Evolutionary conservation across 2,888 invertebrate species (phyloP), one percentile per base, ranked within the genome.

Genomic region (Nipponacmea schrenckii): DNA sequence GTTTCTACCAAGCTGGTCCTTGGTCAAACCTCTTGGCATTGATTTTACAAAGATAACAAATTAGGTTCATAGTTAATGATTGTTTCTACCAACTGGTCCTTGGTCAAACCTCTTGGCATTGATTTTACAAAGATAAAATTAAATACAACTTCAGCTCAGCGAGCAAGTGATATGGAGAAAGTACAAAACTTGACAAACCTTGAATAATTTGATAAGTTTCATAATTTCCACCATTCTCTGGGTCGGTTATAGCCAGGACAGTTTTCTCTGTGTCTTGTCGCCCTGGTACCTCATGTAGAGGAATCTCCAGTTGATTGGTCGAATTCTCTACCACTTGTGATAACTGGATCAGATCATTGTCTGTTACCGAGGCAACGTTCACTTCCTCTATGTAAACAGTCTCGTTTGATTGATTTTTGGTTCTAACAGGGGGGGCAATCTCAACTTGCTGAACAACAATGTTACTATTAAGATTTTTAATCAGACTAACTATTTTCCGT

Each of bases 401-500:
- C 63, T 63, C 27, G n/a, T n/a, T n/a, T n/a, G n/a, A n/a, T n/a
- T n/a, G 20, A 24, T 10, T 17, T 24, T 50, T 31, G 27, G 26
- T 26, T 39, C 64, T 46, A 8, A 44, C 64, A 31, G 63, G 48
- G 0, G 68, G 26, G 15, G 68, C 39, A n/a, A 73, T 67, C 65
- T 73, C 65, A 8, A 70, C 66, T 45, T 76, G 69, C 62, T 74
- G 74, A n/a, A 74, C 70, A 3, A 74, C 72, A 2, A 74, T 68
- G 50, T 65, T 70, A 31, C 44, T 68, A 62, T 70, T 72, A 5
- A 83, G 71, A 73, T 79, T 81, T 68, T 80, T 79, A 12, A 83
- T 81, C 10, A 83, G 63, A 14, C 80, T 78, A 14, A 81, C 79
- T 45, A 84, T 81, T 71, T 82, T 81, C 68, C 78, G 79, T 65